Base-by-base conservation (phyloP, 2,797 vertebrate genomes). In the Otus scops region DNA sequence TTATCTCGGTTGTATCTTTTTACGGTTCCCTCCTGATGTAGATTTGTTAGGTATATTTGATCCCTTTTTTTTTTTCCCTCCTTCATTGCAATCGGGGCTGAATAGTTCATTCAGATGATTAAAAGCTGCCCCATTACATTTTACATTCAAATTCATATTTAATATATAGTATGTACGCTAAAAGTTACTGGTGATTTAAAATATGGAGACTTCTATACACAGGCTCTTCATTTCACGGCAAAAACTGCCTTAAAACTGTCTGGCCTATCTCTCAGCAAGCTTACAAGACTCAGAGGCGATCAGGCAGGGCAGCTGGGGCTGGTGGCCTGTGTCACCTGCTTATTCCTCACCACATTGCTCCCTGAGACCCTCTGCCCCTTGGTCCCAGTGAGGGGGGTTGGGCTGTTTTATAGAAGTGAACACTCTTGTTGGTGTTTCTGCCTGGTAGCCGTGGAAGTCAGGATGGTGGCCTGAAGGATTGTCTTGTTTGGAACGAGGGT, bases 1-100 rank as follows among this genome's bases (percentile, higher is more conserved):
- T 94, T 94, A 90, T 94, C 65, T 92, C 53, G 68, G 79, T n/a
- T 85, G 56, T 92, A 83, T 92, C 63, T 95, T 96, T 96, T 95
- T 95, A 93, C 64, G 45, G 23, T 51, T 95, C 91, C 57, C 60
- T 89, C 32, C 64, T 85, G 76, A 83, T 53, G 39, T 23, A 73
- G 83, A 87, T 94, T 87, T 93, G 70, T 92, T 86, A 71, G 61
- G 48, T 67, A 43, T 78, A 22, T 88, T 83, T 88, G 47, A 59
- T 83, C 4, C 61, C 5, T 24, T 11, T 30, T 26, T 47, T 27
- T 18, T 36, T 20, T 19, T 21, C 19, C 22, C 26, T 76, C 22
- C 41, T 75, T 32, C 21, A 7, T 74, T 79, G 61, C 75, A 51
- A 0, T 54, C 0, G 0, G 27, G 53, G 34, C 51, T 48, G 38